phyloP scores from a whole-genome alignment of 2,113 vertebrate species.

The Oreochromis aureus region DNA sequence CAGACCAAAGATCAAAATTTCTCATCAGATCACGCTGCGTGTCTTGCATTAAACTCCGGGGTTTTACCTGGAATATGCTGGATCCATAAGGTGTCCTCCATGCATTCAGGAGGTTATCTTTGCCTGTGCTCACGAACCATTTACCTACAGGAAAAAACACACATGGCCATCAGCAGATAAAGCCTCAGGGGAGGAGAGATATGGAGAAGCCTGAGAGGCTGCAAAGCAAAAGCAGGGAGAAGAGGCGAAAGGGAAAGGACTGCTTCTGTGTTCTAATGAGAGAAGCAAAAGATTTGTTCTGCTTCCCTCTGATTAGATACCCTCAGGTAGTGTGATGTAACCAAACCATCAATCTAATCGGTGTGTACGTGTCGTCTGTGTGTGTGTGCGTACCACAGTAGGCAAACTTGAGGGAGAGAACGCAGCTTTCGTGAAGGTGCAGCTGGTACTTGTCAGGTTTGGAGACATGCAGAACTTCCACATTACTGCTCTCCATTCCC shows the following conservation, averaged over 20 bases:
- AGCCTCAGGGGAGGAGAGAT: slow-evolving; percentile 17
- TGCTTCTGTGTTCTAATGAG: slow-evolving; percentile 12
- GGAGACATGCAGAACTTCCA: slow-evolving; percentile 81
- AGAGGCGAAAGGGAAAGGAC: neutral
- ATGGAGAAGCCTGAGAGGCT: neutral
- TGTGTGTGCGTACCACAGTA: slow-evolving; percentile 76
- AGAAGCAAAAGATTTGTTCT: slow-evolving; percentile 23
- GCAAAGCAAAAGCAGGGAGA: neutral
- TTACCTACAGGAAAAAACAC: slow-evolving; percentile 73
- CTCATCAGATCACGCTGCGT: neutral
- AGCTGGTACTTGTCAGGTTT: slow-evolving; percentile 86
- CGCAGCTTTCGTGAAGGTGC: slow-evolving; percentile 86
- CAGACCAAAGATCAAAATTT: neutral
- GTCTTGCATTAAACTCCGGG: neutral
- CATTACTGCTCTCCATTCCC: slow-evolving; percentile 84
- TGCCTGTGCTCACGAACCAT: slow-evolving; percentile 89
- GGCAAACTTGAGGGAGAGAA: slow-evolving; percentile 86
- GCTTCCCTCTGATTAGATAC: slow-evolving; percentile 22
- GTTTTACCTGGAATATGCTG: slow-evolving; percentile 84
- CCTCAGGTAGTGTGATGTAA: slow-evolving; percentile 16
- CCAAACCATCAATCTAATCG: neutral
- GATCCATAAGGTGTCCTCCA: slow-evolving; percentile 87
- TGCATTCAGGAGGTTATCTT: slow-evolving; percentile 86
- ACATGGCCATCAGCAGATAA: slow-evolving; percentile 28
- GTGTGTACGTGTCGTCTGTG: neutral